phyloP scores from a whole-genome alignment of 2,888 invertebrate species.

The Meloe dianella region DNA sequence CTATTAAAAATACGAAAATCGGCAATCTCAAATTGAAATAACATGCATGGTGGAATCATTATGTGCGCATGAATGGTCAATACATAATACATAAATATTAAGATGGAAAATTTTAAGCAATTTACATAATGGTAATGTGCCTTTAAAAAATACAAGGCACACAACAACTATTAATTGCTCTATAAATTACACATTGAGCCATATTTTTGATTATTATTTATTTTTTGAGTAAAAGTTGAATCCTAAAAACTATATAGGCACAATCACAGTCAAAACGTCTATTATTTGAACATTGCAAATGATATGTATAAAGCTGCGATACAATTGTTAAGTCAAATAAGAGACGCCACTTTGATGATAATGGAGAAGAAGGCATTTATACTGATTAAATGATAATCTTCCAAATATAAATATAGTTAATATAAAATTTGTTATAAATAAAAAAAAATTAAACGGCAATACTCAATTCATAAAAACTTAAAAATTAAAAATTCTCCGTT shows the following conservation, averaged over 20 bases:
- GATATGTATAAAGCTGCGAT: constrained; percentile 20
- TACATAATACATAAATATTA: background rate
- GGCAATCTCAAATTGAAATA: constrained; percentile 2
- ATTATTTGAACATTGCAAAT: constrained; percentile 19
- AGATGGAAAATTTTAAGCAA: background rate
- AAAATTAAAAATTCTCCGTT: constrained; percentile 2
- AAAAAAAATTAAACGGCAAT: background rate
- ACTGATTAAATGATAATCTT: background rate
- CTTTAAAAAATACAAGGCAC: background rate
- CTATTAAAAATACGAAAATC: background rate
- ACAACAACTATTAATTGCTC: background rate
- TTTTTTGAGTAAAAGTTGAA: constrained; percentile 3
- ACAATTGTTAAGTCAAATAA: background rate
- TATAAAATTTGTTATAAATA: too few species aligned
- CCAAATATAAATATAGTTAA: background rate
- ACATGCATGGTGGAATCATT: background rate
- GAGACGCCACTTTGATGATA: constrained; percentile 5
- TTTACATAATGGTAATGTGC: background rate
- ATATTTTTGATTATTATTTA: background rate
- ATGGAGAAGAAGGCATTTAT: background rate
- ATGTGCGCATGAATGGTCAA: background rate
- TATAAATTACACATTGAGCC: background rate
- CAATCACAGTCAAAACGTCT: constrained; percentile 16
- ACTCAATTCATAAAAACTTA: constrained; percentile 2
- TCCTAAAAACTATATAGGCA: constrained; percentile 12